phyloP scores from a whole-genome alignment of 2,888 invertebrate species.

The Synanthedon formicaeformis region DNA sequence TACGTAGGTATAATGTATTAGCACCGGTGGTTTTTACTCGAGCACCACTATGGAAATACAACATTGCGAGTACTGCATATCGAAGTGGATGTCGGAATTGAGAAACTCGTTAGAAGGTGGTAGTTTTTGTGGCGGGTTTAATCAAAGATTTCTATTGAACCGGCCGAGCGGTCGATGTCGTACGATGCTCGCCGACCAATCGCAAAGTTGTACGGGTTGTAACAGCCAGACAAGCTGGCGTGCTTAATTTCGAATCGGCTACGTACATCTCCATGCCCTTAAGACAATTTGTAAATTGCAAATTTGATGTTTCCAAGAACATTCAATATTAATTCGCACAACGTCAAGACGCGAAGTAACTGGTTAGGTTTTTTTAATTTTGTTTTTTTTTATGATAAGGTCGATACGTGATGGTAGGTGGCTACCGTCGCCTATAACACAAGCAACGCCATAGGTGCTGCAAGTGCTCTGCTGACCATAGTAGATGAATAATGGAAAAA shows the following conservation, averaged over 20 bases:
- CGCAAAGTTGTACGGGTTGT: slow-evolving; percentile 3
- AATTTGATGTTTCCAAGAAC: neutral
- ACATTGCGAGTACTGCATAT: slow-evolving; percentile 6
- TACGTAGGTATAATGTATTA: neutral
- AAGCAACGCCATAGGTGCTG: no score
- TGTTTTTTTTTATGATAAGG: no score
- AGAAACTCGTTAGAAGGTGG: slow-evolving; percentile 52
- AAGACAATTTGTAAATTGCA: neutral
- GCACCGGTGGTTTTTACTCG: neutral
- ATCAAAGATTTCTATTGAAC: slow-evolving; percentile 44
- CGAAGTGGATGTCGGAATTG: slow-evolving; percentile 49
- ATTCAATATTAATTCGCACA: neutral
- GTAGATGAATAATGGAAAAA: no score
- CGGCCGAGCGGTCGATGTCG: slow-evolving; percentile 12
- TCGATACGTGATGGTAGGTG: no score
- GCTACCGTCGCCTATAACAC: no score
- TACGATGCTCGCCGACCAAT: slow-evolving; percentile 11
- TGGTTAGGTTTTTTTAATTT: no score
- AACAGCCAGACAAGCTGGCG: slow-evolving; percentile 8
- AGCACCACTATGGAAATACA: neutral
- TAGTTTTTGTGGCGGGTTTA: slow-evolving; percentile 35
- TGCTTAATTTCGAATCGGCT: slow-evolving; percentile 1
- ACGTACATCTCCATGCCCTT: neutral
- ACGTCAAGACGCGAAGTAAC: no score
- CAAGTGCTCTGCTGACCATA: no score